Base-by-base conservation (phyloP, 2,888 invertebrate genomes). In the Sarcophaga caerulescens region DNA sequence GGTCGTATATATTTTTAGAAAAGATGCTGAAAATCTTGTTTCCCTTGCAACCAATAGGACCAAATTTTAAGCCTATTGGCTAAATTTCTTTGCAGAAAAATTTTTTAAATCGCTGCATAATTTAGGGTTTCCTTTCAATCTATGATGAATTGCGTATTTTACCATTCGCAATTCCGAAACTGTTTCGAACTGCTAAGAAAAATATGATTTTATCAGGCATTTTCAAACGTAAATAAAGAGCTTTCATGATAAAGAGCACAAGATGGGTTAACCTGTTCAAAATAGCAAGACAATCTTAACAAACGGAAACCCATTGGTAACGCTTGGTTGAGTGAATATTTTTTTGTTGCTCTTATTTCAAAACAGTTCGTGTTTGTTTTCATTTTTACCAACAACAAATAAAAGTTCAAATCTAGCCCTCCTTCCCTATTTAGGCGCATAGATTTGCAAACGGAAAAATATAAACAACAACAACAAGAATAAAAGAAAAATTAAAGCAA, bases 291-390 rank as follows among this genome's bases (percentile, higher is more conserved):
- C 63, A 79, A 79, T 66, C 77, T 68, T 66, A 77, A 78, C 65
- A 59, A 81, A 85, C 86, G 92, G 93, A 92, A 93, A 92, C 90
- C 91, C 91, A 92, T 92, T 91, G 90, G 92, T 89, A 91, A 92
- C 92, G 93, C 92, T 92, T 91, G 92, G 93, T 89, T 93, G 92
- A 73, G 1, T 5, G 14, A 23, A 47, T 63, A 89, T 89, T 90
- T 90, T 90, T 90, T 25, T 87, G 19, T 59, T 74, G 21, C 68
- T 45, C 5, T 78, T 52, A 68, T 75, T 78, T 65, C 25, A 60
- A 66, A 73, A 73, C 65, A 47, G 60, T 81, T 62, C 12, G 66
- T 47, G 66, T 35, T 60, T 47, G 66, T 23, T 59, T 70, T 57
- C 23, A 47, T 75, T 21, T 47, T 25, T 3, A 73, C 70, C 57